phyloP scores from a whole-genome alignment of 2,113 vertebrate genomes.

The Peromyscus leucopus region DNA sequence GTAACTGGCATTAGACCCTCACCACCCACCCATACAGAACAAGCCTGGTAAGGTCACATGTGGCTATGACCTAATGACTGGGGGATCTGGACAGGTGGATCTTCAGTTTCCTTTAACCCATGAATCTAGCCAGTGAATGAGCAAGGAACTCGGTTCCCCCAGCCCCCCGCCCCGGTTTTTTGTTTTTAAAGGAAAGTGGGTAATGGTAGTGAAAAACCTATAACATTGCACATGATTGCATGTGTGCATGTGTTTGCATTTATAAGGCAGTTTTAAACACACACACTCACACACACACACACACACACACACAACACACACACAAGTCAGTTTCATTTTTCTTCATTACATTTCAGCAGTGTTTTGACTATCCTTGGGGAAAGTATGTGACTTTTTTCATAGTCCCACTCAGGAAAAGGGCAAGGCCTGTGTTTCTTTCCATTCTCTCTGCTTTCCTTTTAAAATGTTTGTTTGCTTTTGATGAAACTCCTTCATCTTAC shows the following conservation, averaged over 20 bases:
- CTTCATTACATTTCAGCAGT: neutral
- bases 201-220: neutral
- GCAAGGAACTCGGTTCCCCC: neutral
- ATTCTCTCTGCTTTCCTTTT: neutral
- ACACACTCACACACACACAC: neutral
- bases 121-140: neutral
- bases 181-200: neutral
- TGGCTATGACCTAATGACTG: neutral
- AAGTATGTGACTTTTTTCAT: neutral
- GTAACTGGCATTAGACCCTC: neutral
- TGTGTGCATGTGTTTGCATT: neutral
- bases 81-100: neutral
- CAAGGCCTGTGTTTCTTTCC: neutral
- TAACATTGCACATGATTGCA: neutral
- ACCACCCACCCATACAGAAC: too few species aligned
- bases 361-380: neutral
- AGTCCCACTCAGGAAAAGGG: neutral
- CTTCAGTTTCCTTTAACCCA: neutral
- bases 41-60: neutral
- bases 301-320: neutral
- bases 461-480: slow-evolving; percentile 18
- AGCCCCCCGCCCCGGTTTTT: neutral
- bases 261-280: neutral
- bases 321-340: neutral
- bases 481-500: neutral